Conservation (phyloP, 1,140 invertebrate genomes). For the Trachymyrmex septentrionalis region DNA sequence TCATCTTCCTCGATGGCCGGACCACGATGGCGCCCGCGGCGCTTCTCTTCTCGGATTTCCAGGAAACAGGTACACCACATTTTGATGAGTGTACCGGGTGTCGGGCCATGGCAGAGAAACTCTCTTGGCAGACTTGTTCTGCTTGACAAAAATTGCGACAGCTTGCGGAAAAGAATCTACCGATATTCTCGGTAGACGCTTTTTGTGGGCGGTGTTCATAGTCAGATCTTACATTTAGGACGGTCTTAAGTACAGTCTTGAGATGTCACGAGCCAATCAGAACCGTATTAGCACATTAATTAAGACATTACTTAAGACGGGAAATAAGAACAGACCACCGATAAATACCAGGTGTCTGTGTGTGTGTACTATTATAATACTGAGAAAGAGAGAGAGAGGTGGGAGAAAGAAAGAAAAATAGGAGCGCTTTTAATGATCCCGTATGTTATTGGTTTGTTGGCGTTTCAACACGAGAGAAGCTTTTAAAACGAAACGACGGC, state of each 20-base stretch:
- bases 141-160: conserved; percentile 2
- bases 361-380: background rate
- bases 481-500: conserved; percentile 25
- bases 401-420: background rate
- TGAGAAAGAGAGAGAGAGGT: no score
- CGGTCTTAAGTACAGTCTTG: no score
- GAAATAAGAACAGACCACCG: no score
- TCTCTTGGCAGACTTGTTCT: conserved; percentile 13
- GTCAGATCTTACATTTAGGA: no score
- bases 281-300: no score
- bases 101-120: conserved; percentile 7
- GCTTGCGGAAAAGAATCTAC: background rate
- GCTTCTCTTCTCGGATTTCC: conserved; percentile 21
- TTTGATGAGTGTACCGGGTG: conserved; percentile 4
- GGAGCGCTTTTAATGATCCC: background rate
- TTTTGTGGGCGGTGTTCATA: no score
- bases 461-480: conserved; percentile 16
- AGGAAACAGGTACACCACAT: conserved; percentile 24
- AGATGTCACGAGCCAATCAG: no score
- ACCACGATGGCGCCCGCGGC: conserved; percentile 16
- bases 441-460: background rate
- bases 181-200: background rate
- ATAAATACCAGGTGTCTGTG: no score
- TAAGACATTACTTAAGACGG: no score
- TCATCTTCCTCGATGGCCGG: conserved; percentile 17